Conservation (phyloP, 2,888 invertebrate species). For the Aleiodes alternator region DNA sequence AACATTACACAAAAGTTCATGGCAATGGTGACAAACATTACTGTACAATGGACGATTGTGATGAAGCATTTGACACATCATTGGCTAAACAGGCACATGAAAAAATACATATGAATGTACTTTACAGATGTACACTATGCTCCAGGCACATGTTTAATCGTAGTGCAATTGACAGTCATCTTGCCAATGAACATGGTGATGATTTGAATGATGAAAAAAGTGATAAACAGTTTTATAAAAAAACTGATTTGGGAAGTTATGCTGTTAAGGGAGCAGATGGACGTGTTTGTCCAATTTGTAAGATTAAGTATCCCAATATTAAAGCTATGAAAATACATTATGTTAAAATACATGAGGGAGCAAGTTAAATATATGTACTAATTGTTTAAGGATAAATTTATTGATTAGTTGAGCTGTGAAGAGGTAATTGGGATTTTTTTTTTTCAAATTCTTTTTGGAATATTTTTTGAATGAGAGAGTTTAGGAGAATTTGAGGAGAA, state of each 20-base stretch:
- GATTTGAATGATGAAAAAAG: conserved; percentile 57
- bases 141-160: conserved; percentile 79
- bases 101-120: conserved; percentile 77
- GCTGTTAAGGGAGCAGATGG: conserved; percentile 63
- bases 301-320: conserved; percentile 70
- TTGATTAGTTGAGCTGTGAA: background rate
- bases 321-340: conserved; percentile 72
- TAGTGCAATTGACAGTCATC: conserved; percentile 78
- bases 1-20: conserved; percentile 74
- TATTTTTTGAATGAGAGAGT: too few species aligned
- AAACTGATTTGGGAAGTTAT: conserved; percentile 65
- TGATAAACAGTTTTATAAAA: conserved; percentile 62
- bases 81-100: conserved; percentile 77
- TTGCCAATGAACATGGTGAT: conserved; percentile 76
- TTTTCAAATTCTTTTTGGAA: too few species aligned
- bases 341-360: conserved; percentile 68
- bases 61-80: conserved; percentile 76
- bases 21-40: conserved; percentile 55
- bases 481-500: too few species aligned
- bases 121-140: conserved; percentile 79
- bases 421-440: too few species aligned
- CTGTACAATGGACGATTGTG: conserved; percentile 62
- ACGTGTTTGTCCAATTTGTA: conserved; percentile 68
- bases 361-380: conserved; percentile 8
- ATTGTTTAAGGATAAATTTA: background rate